Conservation (phyloP, 2,113 vertebrate species). For the Salvelinus sp. region DNA sequence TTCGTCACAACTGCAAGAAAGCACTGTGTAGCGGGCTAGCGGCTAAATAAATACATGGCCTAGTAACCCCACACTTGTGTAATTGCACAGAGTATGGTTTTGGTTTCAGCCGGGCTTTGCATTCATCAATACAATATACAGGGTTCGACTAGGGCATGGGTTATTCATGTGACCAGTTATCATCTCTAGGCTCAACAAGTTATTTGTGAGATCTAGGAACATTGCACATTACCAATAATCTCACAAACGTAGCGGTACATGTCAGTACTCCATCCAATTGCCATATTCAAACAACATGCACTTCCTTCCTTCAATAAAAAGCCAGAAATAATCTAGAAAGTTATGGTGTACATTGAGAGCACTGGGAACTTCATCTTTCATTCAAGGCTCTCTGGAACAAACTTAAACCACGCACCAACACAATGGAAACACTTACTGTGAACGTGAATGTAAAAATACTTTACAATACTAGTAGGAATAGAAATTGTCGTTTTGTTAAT, state of each 20-base stretch:
- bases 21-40: conserved; percentile 23
- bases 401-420: background rate
- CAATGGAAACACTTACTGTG: background rate
- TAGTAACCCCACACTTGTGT: conserved; percentile 54
- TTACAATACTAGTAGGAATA: conserved; percentile 14
- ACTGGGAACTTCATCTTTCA: background rate
- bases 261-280: conserved; percentile 13
- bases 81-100: conserved; percentile 47
- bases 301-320: conserved; percentile 1
- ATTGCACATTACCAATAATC: conserved; percentile 47
- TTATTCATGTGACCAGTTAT: conserved; percentile 25
- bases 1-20: conserved; percentile 37
- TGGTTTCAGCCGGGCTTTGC: conserved; percentile 54
- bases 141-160: conserved; percentile 18
- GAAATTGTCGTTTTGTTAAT: conserved; percentile 31
- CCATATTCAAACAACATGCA: conserved; percentile 1
- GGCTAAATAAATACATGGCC: conserved; percentile 16
- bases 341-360: background rate
- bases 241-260: background rate
- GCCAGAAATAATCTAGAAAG: background rate
- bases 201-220: conserved; percentile 24
- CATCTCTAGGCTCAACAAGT: conserved; percentile 6
- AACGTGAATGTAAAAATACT: conserved; percentile 43
- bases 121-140: conserved; percentile 53
- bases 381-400: background rate